Percentiles rank a stretch among this genome's conserved stretches.
Evolutionary conservation across 2,888 invertebrate species (phyloP).

Genomic region (Lithophane semibrunnea): DNA sequence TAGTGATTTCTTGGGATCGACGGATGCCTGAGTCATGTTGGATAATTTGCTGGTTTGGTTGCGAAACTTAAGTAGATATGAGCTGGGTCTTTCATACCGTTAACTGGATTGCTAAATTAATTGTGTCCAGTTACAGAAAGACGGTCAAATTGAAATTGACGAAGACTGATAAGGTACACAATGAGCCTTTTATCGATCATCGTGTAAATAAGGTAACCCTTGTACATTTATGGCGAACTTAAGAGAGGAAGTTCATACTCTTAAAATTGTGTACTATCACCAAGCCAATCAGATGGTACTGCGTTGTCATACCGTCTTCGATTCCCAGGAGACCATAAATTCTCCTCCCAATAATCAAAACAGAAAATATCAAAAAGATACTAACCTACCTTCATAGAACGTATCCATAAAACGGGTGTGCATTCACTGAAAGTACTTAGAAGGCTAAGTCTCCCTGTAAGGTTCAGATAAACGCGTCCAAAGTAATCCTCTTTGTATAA

Average conservation of each 20-base stretch:
- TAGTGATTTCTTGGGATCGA: slow-evolving; percentile 64
- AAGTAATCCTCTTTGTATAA: slow-evolving; percentile 90
- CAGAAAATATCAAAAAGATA: slow-evolving; percentile 30
- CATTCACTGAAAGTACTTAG: slow-evolving; percentile 86
- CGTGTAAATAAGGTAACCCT: neutral
- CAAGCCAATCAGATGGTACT: neutral
- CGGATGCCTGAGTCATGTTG: slow-evolving; percentile 58
- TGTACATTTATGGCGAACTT: neutral
- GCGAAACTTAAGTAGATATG: slow-evolving; percentile 25
- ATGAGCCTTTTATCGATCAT: neutral
- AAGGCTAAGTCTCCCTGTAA: slow-evolving; percentile 88
- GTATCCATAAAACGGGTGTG: slow-evolving; percentile 79
- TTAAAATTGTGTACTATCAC: neutral
- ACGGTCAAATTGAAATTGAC: neutral
- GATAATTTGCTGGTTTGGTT: slow-evolving; percentile 43
- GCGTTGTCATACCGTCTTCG: too few species aligned
- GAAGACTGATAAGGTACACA: neutral
- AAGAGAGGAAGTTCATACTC: neutral
- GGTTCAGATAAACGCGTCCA: slow-evolving; percentile 89
- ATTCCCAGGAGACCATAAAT: neutral
- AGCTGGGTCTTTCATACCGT: neutral
- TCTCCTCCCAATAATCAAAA: neutral
- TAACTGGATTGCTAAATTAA: neutral
- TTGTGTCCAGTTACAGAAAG: slow-evolving; percentile 3
- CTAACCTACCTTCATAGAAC: slow-evolving; percentile 5